Percentiles rank a stretch among this genome's conserved stretches.
Conservation (phyloP, 2,888 invertebrate species). For the Dromius quadrimaculatus region DNA sequence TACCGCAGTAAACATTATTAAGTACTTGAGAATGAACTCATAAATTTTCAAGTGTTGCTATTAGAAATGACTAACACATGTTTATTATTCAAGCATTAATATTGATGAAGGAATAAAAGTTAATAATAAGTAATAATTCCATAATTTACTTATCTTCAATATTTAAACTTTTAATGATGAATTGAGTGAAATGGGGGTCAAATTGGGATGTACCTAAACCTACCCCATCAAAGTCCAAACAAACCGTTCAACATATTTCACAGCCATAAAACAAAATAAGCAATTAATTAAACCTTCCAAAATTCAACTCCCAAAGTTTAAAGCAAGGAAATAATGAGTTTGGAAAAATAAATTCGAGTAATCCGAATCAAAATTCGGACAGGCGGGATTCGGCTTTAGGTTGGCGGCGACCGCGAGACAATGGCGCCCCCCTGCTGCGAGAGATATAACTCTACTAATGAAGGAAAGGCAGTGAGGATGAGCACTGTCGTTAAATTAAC, state of each 20-base stretch:
- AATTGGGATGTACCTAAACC: too few relatives aligned
- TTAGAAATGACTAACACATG: too few relatives aligned
- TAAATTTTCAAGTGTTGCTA: too few relatives aligned
- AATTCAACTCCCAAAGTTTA: conserved; percentile 4
- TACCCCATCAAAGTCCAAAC: conserved; percentile 3
- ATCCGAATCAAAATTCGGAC: conserved; percentile 24
- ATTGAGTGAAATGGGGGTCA: background rate
- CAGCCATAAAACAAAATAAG: conserved; percentile 1
- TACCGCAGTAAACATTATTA: too few relatives aligned
- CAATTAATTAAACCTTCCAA: conserved; percentile 27
- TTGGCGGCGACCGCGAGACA: conserved; percentile 9
- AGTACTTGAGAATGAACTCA: too few relatives aligned
- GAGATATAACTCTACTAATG: conserved; percentile 32
- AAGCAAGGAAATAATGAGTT: conserved; percentile 30
- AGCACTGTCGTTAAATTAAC: conserved; percentile 28
- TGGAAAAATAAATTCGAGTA: conserved; percentile 37
- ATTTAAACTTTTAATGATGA: too few relatives aligned
- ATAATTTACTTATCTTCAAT: background rate
- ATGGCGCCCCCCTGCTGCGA: conserved; percentile 33
- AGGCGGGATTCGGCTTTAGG: conserved; percentile 14
- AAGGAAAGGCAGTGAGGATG: background rate
- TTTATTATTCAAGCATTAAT: too few relatives aligned
- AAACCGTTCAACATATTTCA: conserved; percentile 24
- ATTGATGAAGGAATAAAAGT: too few relatives aligned
- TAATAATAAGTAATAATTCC: background rate